phyloP scores from a whole-genome alignment of 2,113 vertebrate genomes.

The Scytalopus superciliaris region DNA sequence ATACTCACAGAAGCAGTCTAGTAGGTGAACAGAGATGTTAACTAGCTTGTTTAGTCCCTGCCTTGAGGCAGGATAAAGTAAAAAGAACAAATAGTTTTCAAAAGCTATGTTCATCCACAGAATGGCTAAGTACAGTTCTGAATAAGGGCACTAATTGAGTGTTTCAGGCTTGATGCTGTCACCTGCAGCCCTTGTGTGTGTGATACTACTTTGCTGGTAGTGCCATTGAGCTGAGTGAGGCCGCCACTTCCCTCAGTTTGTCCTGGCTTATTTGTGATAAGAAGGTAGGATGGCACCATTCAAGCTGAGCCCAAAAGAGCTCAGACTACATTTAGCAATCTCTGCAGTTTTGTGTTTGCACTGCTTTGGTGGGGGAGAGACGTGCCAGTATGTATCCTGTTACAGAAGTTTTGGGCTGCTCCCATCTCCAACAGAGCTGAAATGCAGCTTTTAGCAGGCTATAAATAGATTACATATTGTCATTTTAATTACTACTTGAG shows the following conservation, averaged over 20 bases:
- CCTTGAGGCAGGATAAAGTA: not conserved
- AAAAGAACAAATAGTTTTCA: not conserved
- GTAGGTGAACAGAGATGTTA: not conserved
- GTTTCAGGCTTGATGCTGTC: not conserved
- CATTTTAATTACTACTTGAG: not conserved
- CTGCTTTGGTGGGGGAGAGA: too few species aligned
- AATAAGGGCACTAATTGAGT: not conserved
- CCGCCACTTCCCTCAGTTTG: not conserved
- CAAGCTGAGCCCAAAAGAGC: not conserved
- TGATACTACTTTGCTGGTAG: not conserved
- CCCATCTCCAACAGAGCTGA: not conserved
- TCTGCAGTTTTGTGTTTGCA: fast-evolving
- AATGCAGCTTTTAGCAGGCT: not conserved
- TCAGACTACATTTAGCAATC: not conserved
- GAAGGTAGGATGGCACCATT: not conserved
- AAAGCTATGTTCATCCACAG: not conserved
- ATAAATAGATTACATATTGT: not conserved
- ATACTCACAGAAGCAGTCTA: not conserved
- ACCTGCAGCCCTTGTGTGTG: not conserved
- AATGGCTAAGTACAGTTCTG: not conserved
- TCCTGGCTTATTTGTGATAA: not conserved
- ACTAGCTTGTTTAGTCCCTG: not conserved
- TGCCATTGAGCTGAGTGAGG: not conserved
- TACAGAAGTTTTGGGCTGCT: not conserved
- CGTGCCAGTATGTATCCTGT: fast-evolving